phyloP scores from a whole-genome alignment of 1,140 invertebrate species.

The Wiebesia pumilae region DNA sequence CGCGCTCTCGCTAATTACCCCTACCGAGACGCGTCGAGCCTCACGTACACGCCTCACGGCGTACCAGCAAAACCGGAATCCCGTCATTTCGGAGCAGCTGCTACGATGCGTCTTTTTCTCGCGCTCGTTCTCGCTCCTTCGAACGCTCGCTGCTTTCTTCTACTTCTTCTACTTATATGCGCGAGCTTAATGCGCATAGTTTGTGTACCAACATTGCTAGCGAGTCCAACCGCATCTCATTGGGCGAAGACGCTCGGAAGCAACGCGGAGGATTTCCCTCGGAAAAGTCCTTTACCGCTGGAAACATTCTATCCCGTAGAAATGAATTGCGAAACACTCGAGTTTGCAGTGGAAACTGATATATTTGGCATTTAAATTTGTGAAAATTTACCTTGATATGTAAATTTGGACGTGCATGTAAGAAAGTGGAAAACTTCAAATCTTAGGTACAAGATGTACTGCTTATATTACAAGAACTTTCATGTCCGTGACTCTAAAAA shows the following conservation, averaged over 20 bases:
- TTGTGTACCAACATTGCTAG: neutral
- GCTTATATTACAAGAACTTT: too few relatives aligned
- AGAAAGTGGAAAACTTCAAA: neutral
- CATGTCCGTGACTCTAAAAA: too few relatives aligned
- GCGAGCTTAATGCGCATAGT: neutral
- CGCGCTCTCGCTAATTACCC: conserved; percentile 61
- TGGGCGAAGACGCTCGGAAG: neutral
- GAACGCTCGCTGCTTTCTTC: neutral
- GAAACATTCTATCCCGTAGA: neutral
- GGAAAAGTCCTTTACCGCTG: neutral
- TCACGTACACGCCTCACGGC: too few relatives aligned
- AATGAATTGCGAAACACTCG: neutral
- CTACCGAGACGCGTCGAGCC: neutral
- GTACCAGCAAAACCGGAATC: conserved; percentile 50
- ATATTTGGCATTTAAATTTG: neutral
- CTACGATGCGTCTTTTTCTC: conserved; percentile 32
- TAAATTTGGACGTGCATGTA: neutral
- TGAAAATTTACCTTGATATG: neutral
- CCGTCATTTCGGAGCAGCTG: conserved; percentile 44
- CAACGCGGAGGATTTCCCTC: neutral
- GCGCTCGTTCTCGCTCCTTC: neutral
- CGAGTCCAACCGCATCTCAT: neutral
- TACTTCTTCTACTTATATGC: neutral
- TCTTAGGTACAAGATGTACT: neutral
- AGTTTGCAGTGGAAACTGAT: neutral